These are phyloP conservation scores for Allygus modestus DNA, from an alignment of 2,888 invertebrate species.

Conservation along the genomic window DNA sequence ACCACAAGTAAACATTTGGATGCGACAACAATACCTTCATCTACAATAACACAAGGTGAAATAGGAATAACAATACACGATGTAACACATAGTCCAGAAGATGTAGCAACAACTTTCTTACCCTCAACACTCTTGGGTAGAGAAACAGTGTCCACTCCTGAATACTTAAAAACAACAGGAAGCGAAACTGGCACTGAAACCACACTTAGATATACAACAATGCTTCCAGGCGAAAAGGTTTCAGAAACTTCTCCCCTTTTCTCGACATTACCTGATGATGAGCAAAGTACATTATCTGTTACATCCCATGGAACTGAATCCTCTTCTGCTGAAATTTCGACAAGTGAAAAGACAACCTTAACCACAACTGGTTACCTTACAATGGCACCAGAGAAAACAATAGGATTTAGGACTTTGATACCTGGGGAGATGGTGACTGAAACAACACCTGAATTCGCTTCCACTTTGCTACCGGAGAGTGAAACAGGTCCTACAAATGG, in stretches of 20 bases:
- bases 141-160: not conserved
- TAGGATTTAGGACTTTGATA: not conserved
- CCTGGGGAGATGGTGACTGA: not conserved
- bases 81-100: not conserved
- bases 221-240: not conserved
- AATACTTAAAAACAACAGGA: not conserved
- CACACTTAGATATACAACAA: not conserved
- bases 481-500: not conserved
- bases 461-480: not conserved
- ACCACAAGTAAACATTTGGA: not conserved
- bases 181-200: not conserved
- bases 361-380: slow-evolving; percentile 11
- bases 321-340: not conserved
- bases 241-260: not conserved
- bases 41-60: not conserved
- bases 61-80: not conserved
- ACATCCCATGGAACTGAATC: not conserved
- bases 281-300: not conserved
- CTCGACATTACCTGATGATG: not conserved
- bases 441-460: not conserved
- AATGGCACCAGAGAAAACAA: not conserved
- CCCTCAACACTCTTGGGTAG: not conserved
- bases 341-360: too few species aligned
- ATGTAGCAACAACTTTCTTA: not conserved
- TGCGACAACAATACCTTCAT: not conserved